Evolutionary conservation across 2,797 vertebrate species (phyloP), one percentile per base, ranked within the genome.

Genomic region (Epinephelus coioides): DNA sequence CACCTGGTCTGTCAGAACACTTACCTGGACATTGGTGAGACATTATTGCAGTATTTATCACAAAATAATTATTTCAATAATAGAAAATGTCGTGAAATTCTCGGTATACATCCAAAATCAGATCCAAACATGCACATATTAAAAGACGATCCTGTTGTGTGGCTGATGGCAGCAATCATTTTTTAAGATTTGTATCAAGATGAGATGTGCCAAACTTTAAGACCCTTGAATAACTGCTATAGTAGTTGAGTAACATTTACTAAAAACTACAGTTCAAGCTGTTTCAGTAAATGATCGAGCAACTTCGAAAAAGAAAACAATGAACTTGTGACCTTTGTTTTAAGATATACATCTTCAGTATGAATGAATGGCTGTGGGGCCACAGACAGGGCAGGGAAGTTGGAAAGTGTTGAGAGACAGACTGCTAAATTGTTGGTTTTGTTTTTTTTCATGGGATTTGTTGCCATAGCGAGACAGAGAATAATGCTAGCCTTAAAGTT

Each of bases 1-100:
- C 61, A 99, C 98, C 91, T 99, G 98, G 92, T 99, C 98, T 0
- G 97, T 98, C 59, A 99, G 91, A 75, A 99, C 98, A 4, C 98
- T 99, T 0, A 99, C 97, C 98, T 99, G 86, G 2, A 85, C 4
- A 56, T 57, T 0, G 2, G n/a, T 2, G 10, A 68, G 5, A 76
- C 12, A 56, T 27, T 43, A 43, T 43, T 43, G 27, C 27, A 30
- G 27, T 30, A 30, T 30, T 30, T 30, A 30, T 30, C 27, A 30
- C 27, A 44, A 57, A 27, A 6, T 6, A 46, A 40, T 19, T 5
- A 47, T 46, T 63, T 44, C 17, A 10, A 30, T 18, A 1, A 57
- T 6, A 47, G 2, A 17, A 67, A 69, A 23, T 43, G n/a, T 62
- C 17, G 17, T 6, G 34, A 34, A 34, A 34, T 34, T 34, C 34